Conservation (phyloP, 2,797 vertebrate genomes). For the Nannoperca australis region DNA sequence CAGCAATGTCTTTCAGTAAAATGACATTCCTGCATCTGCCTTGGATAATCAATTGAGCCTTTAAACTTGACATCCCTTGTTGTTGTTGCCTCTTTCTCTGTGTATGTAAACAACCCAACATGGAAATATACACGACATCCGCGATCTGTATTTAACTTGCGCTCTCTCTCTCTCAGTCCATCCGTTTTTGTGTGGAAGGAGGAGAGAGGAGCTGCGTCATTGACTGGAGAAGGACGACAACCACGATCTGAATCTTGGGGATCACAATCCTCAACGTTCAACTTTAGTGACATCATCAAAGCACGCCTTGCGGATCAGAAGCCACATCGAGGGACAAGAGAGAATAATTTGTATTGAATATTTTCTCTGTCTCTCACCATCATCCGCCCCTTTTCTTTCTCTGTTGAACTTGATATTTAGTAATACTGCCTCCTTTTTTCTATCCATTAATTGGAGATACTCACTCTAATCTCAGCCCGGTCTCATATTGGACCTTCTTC, state of each 20-base stretch:
- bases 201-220: conserved; percentile 64
- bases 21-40: neutral
- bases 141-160: neutral
- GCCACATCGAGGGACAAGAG: conserved; percentile 50
- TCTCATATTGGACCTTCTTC: conserved; percentile 60
- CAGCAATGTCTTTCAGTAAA: neutral
- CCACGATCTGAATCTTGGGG: conserved; percentile 71
- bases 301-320: conserved; percentile 66
- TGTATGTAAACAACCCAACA: neutral
- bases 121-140: neutral
- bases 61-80: neutral
- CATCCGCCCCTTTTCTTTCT: conserved; percentile 40
- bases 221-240: conserved; percentile 79
- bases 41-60: neutral
- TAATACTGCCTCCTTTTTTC: conserved; percentile 60
- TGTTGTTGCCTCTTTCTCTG: neutral
- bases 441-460: conserved; percentile 62
- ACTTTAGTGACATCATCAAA: conserved; percentile 72
- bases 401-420: conserved; percentile 66
- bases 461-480: conserved; percentile 37
- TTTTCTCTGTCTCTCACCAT: conserved; percentile 53
- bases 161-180: conserved; percentile 58
- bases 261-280: conserved; percentile 59
- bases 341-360: conserved; percentile 46
- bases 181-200: conserved; percentile 79